Percentiles rank a stretch among this genome's conserved stretches.
phyloP scores from a whole-genome alignment of 2,888 invertebrate genomes.

The Ganaspis brasiliensis region DNA sequence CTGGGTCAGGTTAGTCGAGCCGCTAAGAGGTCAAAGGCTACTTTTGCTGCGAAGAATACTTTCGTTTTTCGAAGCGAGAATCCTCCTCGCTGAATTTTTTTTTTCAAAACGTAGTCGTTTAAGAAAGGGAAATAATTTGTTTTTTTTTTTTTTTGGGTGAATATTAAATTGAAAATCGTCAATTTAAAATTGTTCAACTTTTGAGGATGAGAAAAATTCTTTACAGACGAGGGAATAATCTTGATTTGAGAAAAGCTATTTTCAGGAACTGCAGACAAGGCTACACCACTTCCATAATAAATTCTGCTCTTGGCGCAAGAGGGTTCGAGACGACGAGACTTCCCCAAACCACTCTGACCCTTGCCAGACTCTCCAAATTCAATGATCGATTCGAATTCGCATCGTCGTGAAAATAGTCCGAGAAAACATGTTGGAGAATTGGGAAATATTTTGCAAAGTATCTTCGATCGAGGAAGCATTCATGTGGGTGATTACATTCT shows the following conservation, averaged over 20 bases:
- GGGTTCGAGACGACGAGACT: constrained; percentile 10
- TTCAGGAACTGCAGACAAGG: not conserved
- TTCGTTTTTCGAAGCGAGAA: constrained; percentile 52
- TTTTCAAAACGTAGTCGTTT: too few relatives aligned
- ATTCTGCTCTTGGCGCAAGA: not conserved
- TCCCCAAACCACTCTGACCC: not conserved
- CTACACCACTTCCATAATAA: not conserved
- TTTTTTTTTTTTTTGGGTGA: too few relatives aligned
- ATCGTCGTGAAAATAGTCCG: not conserved
- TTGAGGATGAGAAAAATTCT: not conserved
- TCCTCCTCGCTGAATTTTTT: too few relatives aligned
- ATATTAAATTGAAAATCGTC: too few relatives aligned
- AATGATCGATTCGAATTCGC: constrained; percentile 16
- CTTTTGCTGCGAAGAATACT: constrained; percentile 70
- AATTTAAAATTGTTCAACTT: not conserved
- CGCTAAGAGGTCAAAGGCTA: constrained; percentile 70
- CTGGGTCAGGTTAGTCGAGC: constrained; percentile 53
- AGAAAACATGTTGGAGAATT: too few relatives aligned
- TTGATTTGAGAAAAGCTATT: not conserved
- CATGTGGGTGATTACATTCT: not conserved
- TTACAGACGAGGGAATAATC: not conserved
- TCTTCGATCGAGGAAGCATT: not conserved
- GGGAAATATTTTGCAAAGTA: not conserved
- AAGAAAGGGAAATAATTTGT: too few relatives aligned
- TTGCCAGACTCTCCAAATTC: constrained; percentile 11